phyloP scores from a whole-genome alignment of 2,113 vertebrate species.

The Gila orcuttii region DNA sequence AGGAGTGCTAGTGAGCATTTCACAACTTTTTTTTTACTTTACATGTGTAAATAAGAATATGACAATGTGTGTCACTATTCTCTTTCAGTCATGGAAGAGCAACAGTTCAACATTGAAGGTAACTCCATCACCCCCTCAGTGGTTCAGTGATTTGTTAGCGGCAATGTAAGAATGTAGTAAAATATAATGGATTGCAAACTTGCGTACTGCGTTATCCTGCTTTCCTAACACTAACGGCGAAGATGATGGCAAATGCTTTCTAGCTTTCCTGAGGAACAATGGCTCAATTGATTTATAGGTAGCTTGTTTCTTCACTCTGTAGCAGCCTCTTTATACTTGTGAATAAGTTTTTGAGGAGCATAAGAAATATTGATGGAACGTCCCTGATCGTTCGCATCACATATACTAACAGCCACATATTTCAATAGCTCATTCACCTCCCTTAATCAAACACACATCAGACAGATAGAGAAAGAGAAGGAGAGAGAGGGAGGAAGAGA shows the following conservation, averaged over 20 bases:
- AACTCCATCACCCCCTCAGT: not conserved
- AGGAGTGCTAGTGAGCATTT: not conserved
- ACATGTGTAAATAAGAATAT: no score
- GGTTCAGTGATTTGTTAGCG: not conserved
- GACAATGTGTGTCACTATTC: no score
- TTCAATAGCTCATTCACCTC: conserved; percentile 61
- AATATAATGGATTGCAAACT: not conserved
- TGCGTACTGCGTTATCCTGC: not conserved
- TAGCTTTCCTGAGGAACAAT: not conserved
- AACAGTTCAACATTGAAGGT: not conserved
- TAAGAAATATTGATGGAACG: conserved; percentile 65
- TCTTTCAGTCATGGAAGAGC: not conserved
- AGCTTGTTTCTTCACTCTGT: conserved; percentile 9
- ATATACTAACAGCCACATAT: conserved; percentile 52
- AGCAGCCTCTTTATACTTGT: conserved; percentile 4
- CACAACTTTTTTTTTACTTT: not conserved
- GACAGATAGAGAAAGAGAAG: conserved; percentile 25
- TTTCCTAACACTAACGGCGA: not conserved
- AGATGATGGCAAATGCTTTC: conserved; percentile 21
- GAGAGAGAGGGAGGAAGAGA: conserved; percentile 32
- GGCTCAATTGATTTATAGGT: conserved; percentile 17
- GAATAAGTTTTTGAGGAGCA: conserved; percentile 38
- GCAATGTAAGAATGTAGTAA: not conserved
- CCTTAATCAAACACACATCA: conserved; percentile 42
- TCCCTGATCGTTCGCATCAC: conserved; percentile 56